A percentile compares a stretch with the other conserved stretches of the same genome.
phyloP scores from a whole-genome alignment of 2,113 vertebrate species.

The Corythaeola cristata region DNA sequence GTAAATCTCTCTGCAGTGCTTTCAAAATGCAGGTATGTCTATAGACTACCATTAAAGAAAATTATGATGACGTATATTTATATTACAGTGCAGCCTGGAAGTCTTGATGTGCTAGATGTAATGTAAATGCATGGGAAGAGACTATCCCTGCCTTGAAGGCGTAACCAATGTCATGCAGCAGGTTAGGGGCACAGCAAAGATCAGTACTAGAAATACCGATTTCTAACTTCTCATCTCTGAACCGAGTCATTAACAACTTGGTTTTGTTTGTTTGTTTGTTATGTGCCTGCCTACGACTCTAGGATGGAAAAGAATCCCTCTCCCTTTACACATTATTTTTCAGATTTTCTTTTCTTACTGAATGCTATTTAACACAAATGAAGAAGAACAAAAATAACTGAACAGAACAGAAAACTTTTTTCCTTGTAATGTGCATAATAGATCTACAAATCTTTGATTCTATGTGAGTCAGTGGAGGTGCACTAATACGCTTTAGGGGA shows the following conservation, averaged over 20 bases:
- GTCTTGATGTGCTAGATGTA: background rate
- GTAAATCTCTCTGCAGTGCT: background rate
- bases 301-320: background rate
- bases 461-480: background rate
- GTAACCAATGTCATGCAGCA: background rate
- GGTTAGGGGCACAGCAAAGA: background rate
- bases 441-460: background rate
- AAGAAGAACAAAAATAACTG: background rate
- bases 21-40: background rate
- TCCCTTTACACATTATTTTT: background rate
- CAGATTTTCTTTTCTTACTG: background rate
- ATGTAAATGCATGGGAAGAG: background rate
- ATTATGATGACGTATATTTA: background rate
- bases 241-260: background rate
- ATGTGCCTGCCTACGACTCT: background rate
- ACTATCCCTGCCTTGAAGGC: background rate
- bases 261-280: background rate
- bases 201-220: background rate
- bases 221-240: background rate
- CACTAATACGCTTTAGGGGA: background rate
- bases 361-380: background rate
- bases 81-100: conserved; percentile 10
- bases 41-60: conserved; percentile 29
- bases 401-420: background rate
- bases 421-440: background rate